Evolutionary conservation across 1,140 invertebrate genomes (phyloP), one percentile per base, ranked within the genome.

Genomic region (Teleopsis dalmanni): DNA sequence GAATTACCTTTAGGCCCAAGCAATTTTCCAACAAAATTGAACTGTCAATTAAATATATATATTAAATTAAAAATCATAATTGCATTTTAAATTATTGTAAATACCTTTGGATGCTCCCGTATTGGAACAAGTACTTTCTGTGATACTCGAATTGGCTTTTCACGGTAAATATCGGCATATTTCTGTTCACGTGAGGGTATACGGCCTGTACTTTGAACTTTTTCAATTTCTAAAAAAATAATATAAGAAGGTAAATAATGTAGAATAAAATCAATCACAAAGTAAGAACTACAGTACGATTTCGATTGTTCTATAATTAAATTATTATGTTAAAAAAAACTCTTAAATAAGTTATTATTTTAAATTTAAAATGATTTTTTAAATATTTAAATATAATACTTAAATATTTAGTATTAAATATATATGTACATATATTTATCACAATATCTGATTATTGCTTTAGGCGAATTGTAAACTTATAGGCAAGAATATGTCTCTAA

Each of bases 11-110:
- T 92, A 14, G 91, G 91, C 2, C 91, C 91, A 56, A 94, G 72
- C n/a, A 94, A 76, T 72, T 93, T 92, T 2, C 90, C 91, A 49
- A 92, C 88, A 72, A 93, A 94, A 72, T 93, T 94, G 68, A 91
- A 92, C 87, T 90, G 71, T 3, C 73, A 75, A 53, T 25, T 53
- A 18, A 10, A 27, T 13, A 7, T 14, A 48, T 31, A 14, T 31
- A 2, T 18, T 16, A 41, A 3, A 29, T 29, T 29, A 8, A 8
- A 29, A 29, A 29, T 29, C 13, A 29, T 8, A 8, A n/a, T n/a
- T n/a, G n/a, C n/a, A n/a, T 29, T 7, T 29, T 29, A 29, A 29
- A 29, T 29, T 7, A 13, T 8, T 29, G 27, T 13, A 58, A 71
- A 78, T 73, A 87, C 85, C 76, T 87, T 88, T 29, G 86, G 87